Evolutionary conservation across 2,888 invertebrate genomes (phyloP).

Genomic region (Dorcus parallelipipedus): DNA sequence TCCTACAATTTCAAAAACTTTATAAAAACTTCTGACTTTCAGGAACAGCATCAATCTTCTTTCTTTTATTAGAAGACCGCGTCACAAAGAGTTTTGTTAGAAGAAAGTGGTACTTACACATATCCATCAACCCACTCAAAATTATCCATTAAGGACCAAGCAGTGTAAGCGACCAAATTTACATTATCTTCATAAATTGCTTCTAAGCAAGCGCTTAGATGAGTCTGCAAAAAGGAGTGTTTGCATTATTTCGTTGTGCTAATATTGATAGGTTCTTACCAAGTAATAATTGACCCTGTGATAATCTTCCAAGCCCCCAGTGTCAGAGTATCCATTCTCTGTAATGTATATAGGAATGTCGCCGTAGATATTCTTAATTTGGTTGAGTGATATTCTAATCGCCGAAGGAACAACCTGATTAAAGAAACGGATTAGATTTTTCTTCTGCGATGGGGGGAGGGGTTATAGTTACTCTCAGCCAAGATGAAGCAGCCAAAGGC

Average conservation of each 20-base stretch:
- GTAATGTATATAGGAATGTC: conserved; percentile 12
- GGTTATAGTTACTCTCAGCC: conserved; percentile 44
- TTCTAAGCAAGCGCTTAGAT: conserved; percentile 46
- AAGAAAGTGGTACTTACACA: conserved; percentile 52
- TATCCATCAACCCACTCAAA: conserved; percentile 74
- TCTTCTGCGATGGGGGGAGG: background rate
- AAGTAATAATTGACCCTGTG: conserved; percentile 10
- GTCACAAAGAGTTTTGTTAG: background rate
- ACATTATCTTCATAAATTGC: conserved; percentile 55
- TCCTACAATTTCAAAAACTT: background rate
- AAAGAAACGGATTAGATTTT: background rate
- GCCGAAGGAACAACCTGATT: conserved; percentile 6
- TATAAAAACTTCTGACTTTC: no score
- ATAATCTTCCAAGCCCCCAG: conserved; percentile 10
- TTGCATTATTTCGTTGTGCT: background rate
- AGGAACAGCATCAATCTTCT: no score
- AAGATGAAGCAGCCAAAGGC: conserved; percentile 49
- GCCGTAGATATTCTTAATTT: conserved; percentile 9
- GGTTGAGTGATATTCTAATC: conserved; percentile 6
- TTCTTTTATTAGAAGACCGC: no score
- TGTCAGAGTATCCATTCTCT: conserved; percentile 12
- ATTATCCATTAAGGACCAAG: conserved; percentile 74
- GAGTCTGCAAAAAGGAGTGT: conserved; percentile 23
- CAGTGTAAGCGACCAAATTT: conserved; percentile 61
- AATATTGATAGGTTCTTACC: background rate